phyloP scores from a whole-genome alignment of 2,888 invertebrate species.

The Cephus spinipes region DNA sequence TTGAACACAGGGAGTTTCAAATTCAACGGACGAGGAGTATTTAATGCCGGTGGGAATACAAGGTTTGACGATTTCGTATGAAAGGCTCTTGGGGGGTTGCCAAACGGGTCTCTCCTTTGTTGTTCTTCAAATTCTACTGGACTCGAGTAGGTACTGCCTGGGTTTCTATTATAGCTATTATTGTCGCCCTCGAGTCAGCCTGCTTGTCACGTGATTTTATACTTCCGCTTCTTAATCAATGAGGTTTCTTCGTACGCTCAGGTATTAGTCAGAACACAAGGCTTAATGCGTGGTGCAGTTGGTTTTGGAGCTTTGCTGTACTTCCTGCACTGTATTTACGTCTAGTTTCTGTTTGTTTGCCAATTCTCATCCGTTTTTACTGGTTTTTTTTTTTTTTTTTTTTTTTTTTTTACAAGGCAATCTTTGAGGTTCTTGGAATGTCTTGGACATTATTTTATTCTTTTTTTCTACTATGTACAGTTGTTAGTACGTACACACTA shows the following conservation, averaged over 20 bases:
- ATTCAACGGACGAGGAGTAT: background rate
- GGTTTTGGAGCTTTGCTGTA: background rate
- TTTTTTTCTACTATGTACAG: background rate
- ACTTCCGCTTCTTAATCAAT: conserved; percentile 1
- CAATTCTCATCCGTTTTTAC: background rate
- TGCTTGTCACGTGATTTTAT: background rate
- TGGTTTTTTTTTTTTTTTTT: background rate
- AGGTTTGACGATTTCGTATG: background rate
- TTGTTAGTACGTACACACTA: background rate
- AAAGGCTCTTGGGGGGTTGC: background rate
- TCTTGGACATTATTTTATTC: background rate
- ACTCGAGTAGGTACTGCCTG: background rate
- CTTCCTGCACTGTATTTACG: background rate
- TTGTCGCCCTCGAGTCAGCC: background rate
- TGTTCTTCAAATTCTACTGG: background rate
- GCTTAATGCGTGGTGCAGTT: background rate
- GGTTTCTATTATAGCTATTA: background rate
- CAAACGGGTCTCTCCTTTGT: background rate
- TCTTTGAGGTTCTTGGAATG: background rate
- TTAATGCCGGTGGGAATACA: background rate
- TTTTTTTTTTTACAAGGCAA: background rate
- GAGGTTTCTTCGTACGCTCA: background rate
- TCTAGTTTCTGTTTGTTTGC: background rate
- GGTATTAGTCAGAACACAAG: background rate
- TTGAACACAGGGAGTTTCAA: background rate